A percentile compares a stretch with the other conserved stretches of the same genome.
phyloP scores from a whole-genome alignment of 1,140 invertebrate genomes.

The Saxidomus purpurata region DNA sequence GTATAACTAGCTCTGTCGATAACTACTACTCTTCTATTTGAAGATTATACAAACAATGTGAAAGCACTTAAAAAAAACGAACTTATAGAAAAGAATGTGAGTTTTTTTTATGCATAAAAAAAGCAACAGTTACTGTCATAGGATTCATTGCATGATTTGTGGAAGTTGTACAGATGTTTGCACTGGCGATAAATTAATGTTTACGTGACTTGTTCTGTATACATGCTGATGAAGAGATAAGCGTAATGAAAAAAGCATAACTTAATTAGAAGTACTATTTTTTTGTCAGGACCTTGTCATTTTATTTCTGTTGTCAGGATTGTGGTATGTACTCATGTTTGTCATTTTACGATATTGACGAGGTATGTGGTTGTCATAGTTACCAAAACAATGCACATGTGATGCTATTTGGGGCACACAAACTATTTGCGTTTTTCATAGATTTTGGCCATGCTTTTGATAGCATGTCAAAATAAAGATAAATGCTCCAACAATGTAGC shows the following conservation, averaged over 20 bases:
- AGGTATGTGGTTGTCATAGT: not conserved
- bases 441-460: constrained; percentile 6
- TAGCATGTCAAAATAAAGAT: not conserved
- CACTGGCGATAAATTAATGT: constrained; percentile 2
- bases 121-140: constrained; percentile 2
- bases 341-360: not conserved
- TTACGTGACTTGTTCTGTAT: not conserved
- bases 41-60: constrained; percentile 3
- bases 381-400: not conserved
- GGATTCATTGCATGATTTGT: not conserved
- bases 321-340: not conserved
- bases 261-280: not conserved
- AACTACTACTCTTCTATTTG: not conserved
- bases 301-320: not conserved
- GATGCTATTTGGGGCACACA: not conserved
- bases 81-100: not conserved
- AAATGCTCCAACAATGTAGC: not conserved
- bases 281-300: not conserved
- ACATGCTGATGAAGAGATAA: not conserved
- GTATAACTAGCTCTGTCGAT: constrained; percentile 1
- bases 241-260: not conserved
- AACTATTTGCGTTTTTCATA: not conserved
- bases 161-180: not conserved
- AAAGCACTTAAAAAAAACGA: constrained; percentile 10
- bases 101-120: not conserved